Conservation (phyloP, 2,113 vertebrate genomes). For the Bothrops jararaca region DNA sequence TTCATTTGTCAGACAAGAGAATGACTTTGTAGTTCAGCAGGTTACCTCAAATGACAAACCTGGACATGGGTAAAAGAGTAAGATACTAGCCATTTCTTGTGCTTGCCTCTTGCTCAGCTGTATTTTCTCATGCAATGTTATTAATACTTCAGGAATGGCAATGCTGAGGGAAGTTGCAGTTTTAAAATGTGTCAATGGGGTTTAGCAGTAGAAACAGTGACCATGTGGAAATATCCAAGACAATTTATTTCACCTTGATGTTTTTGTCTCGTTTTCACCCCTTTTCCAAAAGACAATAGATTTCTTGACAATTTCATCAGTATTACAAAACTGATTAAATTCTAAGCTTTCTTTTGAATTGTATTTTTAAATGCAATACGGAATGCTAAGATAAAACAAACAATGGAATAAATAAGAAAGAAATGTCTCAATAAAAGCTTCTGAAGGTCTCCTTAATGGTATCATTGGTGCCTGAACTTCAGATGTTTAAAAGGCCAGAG, state of each 20-base stretch:
- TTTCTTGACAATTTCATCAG: slow-evolving; percentile 36
- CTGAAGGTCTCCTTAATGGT: slow-evolving; percentile 21
- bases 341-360: slow-evolving; percentile 44
- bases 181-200: not conserved
- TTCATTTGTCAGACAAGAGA: not conserved
- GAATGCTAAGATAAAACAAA: slow-evolving; percentile 58
- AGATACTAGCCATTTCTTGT: not conserved
- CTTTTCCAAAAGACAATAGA: not conserved
- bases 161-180: not conserved
- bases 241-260: not conserved
- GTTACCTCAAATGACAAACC: not conserved
- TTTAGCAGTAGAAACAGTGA: not conserved
- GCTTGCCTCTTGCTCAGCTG: not conserved
- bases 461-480: slow-evolving; percentile 55
- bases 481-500: slow-evolving; percentile 42
- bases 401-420: slow-evolving; percentile 46
- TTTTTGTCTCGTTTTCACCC: not conserved
- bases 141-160: not conserved
- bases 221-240: not conserved
- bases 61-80: not conserved
- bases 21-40: not conserved
- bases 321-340: slow-evolving; percentile 54
- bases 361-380: slow-evolving; percentile 42
- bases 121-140: not conserved
- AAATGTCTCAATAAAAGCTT: slow-evolving; percentile 40